Base-by-base conservation (phyloP, 2,888 invertebrate species). In the Nematopogon swammerdamellus region DNA sequence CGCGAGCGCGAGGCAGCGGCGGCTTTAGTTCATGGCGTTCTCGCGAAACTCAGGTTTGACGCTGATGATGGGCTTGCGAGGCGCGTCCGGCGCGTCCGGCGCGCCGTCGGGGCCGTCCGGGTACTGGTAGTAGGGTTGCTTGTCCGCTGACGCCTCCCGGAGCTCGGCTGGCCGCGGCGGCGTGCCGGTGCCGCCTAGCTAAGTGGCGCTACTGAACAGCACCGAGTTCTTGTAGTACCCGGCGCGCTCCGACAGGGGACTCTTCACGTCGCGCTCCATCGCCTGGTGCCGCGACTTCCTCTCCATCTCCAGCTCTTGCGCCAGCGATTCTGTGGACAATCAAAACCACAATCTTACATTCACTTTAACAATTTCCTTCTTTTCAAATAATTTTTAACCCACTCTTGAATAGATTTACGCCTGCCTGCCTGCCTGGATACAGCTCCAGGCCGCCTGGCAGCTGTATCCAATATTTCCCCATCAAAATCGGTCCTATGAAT, bases 171-270 rank as follows among this genome's bases (percentile, higher is more conserved):
- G 64, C 72, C 74, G 75, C 74, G 67, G 67, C 51, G 57, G 65
- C 64, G 62, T 67, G 58, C 64, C 48, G 48, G 44, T 44, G 44
- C 52, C 55, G 51, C 45, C 51, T 44, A 79, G 81, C 82, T 84
- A 85, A 79, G 92, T 92, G 65, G 92, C 92, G 68, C 92, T 92
- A 61, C 92, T 92, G 71, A 92, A 93, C 56, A 93, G 82, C 58
- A 93, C 92, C 30, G 93, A 92, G 75, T 92, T 93, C 77, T 93
- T 93, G 81, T 92, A 93, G 74, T 93, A 93, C 60, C 86, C 85
- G 57, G 86, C 84, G 54, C 88, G 83, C 72, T 92, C 92, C 61
- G 91, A 90, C 54, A 92, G 82, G 36, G 92, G 91, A 60, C 92
- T 90, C 73, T 92, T 92, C 50, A 92, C 91, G 65, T 92, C 92